A percentile compares a stretch with the other conserved stretches of the same genome.
These are phyloP conservation scores for Vulpes ferrilata DNA, from an alignment of 2,113 vertebrate species.

Conservation along the genomic window DNA sequence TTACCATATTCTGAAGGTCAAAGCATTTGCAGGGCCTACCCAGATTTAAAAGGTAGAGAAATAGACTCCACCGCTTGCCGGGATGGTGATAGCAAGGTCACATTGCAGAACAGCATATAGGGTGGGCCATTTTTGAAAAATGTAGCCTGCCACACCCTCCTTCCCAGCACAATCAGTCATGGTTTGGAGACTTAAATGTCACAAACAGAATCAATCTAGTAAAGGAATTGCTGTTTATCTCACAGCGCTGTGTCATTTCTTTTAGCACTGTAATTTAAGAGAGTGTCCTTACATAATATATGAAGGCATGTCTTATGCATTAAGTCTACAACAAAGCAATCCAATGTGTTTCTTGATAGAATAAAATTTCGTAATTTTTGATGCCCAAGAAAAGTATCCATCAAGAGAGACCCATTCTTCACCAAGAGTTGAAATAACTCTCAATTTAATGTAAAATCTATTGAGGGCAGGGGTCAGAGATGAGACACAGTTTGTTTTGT, in stretches of 20 bases:
- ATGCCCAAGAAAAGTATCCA: constrained; percentile 46
- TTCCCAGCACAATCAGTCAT: constrained; percentile 43
- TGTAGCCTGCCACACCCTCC: constrained; percentile 22
- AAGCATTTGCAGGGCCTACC: neutral
- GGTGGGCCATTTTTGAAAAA: constrained; percentile 47
- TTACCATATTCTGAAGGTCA: constrained; percentile 12
- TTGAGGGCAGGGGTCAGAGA: neutral
- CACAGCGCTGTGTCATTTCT: constrained; percentile 64
- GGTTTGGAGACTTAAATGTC: constrained; percentile 63
- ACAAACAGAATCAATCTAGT: constrained; percentile 67
- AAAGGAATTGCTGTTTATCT: constrained; percentile 65
- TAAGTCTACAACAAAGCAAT: constrained; percentile 35
- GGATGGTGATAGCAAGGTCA: neutral
- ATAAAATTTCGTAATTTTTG: constrained; percentile 62
- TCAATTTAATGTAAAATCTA: neutral
- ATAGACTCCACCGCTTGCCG: neutral
- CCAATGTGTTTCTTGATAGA: constrained; percentile 49
- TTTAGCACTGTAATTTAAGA: constrained; percentile 60
- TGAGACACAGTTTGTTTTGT: constrained; percentile 20
- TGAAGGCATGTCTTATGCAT: constrained; percentile 41
- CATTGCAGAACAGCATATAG: neutral
- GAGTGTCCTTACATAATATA: constrained; percentile 53
- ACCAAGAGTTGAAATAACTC: constrained; percentile 55
- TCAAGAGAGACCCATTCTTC: neutral
- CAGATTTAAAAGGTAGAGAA: neutral